These are phyloP conservation scores for Eremobia ochroleuca DNA, from an alignment of 2,888 invertebrate species.

Conservation along the genomic window DNA sequence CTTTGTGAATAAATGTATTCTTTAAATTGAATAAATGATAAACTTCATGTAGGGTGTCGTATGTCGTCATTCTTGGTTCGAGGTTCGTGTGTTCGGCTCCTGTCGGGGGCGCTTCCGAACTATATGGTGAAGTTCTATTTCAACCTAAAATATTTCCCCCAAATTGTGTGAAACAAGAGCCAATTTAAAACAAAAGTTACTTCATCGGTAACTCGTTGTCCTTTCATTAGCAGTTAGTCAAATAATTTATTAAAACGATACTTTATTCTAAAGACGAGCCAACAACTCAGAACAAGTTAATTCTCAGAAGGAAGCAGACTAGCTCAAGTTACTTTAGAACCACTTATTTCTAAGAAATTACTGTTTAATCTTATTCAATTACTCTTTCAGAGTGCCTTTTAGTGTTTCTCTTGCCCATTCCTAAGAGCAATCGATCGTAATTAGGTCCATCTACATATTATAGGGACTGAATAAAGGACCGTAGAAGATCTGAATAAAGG, in stretches of 20 bases:
- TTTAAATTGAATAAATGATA: too few relatives aligned
- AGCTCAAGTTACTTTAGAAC: conserved; percentile 13
- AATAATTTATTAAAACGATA: conserved; percentile 35
- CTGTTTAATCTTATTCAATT: conserved; percentile 34
- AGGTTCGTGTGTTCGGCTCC: too few relatives aligned
- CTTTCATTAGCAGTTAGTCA: conserved; percentile 43
- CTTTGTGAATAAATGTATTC: too few relatives aligned
- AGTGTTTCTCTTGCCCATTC: background rate
- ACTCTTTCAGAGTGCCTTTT: conserved; percentile 18
- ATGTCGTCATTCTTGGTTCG: too few relatives aligned
- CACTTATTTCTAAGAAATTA: conserved; percentile 30
- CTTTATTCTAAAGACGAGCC: conserved; percentile 10
- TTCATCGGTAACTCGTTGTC: conserved; percentile 15
- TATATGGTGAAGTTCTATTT: background rate
- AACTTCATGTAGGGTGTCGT: too few relatives aligned
- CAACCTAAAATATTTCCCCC: background rate
- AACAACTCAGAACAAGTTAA: conserved; percentile 9
- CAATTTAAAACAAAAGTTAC: conserved; percentile 18
- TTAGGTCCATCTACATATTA: background rate
- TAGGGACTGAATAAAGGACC: too few relatives aligned
- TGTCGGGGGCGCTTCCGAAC: too few relatives aligned
- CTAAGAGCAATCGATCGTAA: background rate
- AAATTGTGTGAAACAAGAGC: conserved; percentile 19
- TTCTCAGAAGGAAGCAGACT: conserved; percentile 3
- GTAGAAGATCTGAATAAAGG: too few relatives aligned